Evolutionary conservation across 2,888 invertebrate species (phyloP), one percentile per base, ranked within the genome.

Genomic region (Microplitis manilae): DNA sequence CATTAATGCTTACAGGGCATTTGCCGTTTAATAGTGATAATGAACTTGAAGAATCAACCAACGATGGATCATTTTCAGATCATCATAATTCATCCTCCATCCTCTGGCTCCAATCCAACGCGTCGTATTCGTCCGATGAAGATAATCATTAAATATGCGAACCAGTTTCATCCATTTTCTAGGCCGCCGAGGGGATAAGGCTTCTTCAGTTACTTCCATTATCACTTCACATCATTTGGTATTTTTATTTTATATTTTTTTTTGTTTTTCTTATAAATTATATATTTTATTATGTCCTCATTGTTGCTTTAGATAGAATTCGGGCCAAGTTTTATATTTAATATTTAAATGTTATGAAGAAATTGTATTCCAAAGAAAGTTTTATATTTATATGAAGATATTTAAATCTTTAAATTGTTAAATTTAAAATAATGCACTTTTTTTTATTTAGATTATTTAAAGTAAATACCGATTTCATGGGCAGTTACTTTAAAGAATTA

Each of bases 1-100:
- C 88, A 50, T 82, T 89, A 82, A 86, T 87, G 79, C 80, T 87
- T 79, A 86, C 86, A 75, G 87, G 87, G 81, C 84, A 87, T 75
- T 79, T 85, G 41, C 83, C 87, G 30, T 82, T 86, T 60, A 85
- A 83, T 77, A 86, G 86, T 79, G 85, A 87, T 81, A 86, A 85
- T 78, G 87, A 87, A 79, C 74, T 84, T 70, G 86, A 87, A 77
- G 87, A 88, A 73, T 81, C 81, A 77, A 82, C 78, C 75, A 84
- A 86, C 79, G 82, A 85, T 80, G 82, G 82, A 79, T 84, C 85
- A 72, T 83, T 85, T 83, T 83, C 85, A 74, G 85, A 84, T 84
- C 82, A 84, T 79, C 60, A 71, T 50, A 50, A 13, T 41, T 67
- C 70, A 62, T 76, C 83, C 72, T 76, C 83, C 61, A 75, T 85